phyloP scores from a whole-genome alignment of 2,888 invertebrate species.

The Notodonta dromedarius region DNA sequence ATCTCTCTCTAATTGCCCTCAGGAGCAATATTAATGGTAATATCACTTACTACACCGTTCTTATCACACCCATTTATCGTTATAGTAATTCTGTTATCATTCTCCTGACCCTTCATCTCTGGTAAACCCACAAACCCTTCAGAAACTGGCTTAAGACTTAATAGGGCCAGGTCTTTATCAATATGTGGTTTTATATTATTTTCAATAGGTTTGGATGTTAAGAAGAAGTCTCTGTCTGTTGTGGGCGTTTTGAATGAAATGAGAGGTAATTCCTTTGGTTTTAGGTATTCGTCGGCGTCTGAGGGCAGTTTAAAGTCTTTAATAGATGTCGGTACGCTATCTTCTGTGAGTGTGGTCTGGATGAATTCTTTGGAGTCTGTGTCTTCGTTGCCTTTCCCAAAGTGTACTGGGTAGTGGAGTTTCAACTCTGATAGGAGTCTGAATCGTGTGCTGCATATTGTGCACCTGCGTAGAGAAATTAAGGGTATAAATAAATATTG shows the following conservation, averaged over 20 bases:
- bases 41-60: conserved; percentile 61
- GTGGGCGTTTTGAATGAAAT: conserved; percentile 13
- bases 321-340: background rate
- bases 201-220: conserved; percentile 1
- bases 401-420: conserved; percentile 74
- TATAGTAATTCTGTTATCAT: conserved; percentile 57
- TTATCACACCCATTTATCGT: conserved; percentile 60
- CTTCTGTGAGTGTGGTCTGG: conserved; percentile 18
- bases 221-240: conserved; percentile 9
- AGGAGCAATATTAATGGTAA: conserved; percentile 59
- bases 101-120: conserved; percentile 9
- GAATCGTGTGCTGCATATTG: conserved; percentile 69
- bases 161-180: conserved; percentile 14
- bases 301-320: conserved; percentile 10
- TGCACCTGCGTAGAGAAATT: conserved; percentile 59
- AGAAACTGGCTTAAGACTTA: conserved; percentile 10
- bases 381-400: conserved; percentile 46
- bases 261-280: conserved; percentile 15
- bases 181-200: background rate
- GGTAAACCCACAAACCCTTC: background rate
- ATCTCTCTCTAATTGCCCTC: background rate
- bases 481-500: background rate
- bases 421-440: conserved; percentile 71
- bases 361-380: conserved; percentile 11
- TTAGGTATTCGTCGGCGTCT: conserved; percentile 10